Evolutionary conservation across 2,113 vertebrate species (phyloP).

Genomic region (Phyllostomus discolor): DNA sequence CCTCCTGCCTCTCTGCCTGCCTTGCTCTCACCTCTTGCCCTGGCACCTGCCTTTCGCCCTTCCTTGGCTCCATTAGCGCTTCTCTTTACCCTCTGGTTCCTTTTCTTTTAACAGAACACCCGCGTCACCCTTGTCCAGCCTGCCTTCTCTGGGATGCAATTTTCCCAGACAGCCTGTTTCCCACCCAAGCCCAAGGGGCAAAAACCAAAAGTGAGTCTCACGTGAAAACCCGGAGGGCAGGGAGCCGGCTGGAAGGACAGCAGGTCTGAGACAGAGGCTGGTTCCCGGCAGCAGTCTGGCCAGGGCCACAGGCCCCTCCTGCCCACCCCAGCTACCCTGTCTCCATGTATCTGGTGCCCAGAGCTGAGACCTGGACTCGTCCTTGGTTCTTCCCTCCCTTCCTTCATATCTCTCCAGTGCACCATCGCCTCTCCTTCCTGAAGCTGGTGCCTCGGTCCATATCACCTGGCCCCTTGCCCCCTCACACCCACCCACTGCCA

Average conservation of each 20-base stretch:
- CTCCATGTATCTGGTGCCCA: neutral
- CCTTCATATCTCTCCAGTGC: too few species aligned
- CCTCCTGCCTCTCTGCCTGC: fast-evolving
- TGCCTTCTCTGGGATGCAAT: neutral
- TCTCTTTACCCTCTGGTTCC: neutral
- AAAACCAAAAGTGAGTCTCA: slow-evolving; percentile 41
- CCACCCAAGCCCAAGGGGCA: neutral
- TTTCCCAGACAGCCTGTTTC: neutral
- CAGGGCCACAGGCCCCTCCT: neutral
- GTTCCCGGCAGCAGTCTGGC: too few species aligned
- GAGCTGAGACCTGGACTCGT: fast-evolving
- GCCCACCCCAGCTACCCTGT: neutral
- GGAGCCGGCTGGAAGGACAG: neutral
- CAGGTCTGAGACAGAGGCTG: neutral
- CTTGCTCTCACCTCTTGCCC: neutral
- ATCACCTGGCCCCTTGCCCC: neutral
- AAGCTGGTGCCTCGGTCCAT: neutral
- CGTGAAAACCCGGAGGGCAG: neutral
- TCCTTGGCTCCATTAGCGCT: fast-evolving
- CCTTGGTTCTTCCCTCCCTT: neutral
- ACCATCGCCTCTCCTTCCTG: fast-evolving
- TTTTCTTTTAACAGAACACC: slow-evolving; percentile 59
- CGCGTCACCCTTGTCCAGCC: neutral
- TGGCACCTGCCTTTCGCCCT: too few species aligned
- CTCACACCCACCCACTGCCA: neutral